These are phyloP conservation scores for Polyergus mexicanus DNA, from an alignment of 1,140 invertebrate species.

Conservation along the genomic window DNA sequence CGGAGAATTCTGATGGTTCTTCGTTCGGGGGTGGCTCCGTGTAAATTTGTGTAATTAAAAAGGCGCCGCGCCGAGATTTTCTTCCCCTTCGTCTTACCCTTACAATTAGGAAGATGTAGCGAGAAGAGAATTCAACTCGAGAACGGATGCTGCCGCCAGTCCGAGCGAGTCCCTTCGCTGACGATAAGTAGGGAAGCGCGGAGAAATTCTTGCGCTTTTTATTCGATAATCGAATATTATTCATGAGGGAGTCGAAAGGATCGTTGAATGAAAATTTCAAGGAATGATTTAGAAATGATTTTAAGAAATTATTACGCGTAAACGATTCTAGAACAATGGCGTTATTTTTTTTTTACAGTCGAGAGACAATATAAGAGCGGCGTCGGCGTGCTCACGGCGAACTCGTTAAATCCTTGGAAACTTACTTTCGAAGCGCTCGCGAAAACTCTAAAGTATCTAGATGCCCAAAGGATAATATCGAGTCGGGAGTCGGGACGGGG, in stretches of 20 bases:
- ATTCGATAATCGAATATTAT: constrained; percentile 35
- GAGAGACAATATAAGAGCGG: constrained; percentile 58
- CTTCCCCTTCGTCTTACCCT: not conserved
- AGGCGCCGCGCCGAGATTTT: constrained; percentile 52
- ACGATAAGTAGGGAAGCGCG: not conserved
- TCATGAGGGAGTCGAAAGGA: not conserved
- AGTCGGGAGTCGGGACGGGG: not conserved
- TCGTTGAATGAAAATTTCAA: constrained; percentile 22
- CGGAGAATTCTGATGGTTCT: constrained; percentile 48
- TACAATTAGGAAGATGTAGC: not conserved
- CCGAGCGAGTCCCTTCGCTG: not conserved
- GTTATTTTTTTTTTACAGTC: constrained; percentile 65
- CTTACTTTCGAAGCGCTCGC: constrained; percentile 65
- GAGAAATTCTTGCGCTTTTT: not conserved
- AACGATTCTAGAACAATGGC: constrained; percentile 26
- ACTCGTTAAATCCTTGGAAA: constrained; percentile 71
- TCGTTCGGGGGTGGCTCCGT: constrained; percentile 41
- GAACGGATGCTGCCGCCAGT: not conserved
- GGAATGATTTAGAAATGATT: constrained; percentile 30
- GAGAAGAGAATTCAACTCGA: not conserved
- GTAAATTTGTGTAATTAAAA: constrained; percentile 65
- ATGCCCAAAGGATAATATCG: constrained; percentile 43
- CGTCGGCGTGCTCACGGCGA: constrained; percentile 39
- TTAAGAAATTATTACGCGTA: constrained; percentile 39
- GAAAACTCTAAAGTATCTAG: constrained; percentile 67